Conservation (phyloP, 1,140 invertebrate genomes). For the Papilio polyxenes region DNA sequence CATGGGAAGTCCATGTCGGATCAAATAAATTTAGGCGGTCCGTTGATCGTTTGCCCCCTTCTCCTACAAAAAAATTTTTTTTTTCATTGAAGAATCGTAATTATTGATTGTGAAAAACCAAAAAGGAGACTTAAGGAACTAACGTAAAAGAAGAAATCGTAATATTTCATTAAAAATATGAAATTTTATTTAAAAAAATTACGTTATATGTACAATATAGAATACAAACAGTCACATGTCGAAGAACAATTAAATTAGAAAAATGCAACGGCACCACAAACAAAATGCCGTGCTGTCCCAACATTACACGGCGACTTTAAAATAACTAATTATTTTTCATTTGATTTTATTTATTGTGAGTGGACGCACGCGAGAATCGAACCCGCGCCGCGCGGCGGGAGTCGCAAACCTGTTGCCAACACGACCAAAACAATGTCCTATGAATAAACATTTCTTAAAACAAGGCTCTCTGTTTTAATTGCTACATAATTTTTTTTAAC, state of each 20-base stretch:
- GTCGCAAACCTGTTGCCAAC: slow-evolving; percentile 52
- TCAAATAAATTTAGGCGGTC: too few species aligned
- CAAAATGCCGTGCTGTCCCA: slow-evolving; percentile 61
- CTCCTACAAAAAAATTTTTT: too few species aligned
- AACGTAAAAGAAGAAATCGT: too few species aligned
- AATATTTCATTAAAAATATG: background rate
- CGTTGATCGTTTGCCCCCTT: too few species aligned
- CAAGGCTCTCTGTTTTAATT: slow-evolving; percentile 56
- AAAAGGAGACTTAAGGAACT: too few species aligned
- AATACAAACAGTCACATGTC: slow-evolving; percentile 51
- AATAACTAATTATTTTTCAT: slow-evolving; percentile 72
- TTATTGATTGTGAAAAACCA: too few species aligned
- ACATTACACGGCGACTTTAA: slow-evolving; percentile 57
- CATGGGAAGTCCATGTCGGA: too few species aligned
- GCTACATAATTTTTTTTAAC: slow-evolving; percentile 49
- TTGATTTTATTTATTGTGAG: slow-evolving; percentile 72
- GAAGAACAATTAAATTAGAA: slow-evolving; percentile 60
- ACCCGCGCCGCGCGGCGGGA: slow-evolving; percentile 51
- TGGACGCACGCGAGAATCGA: slow-evolving; percentile 58
- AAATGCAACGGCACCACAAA: slow-evolving; percentile 63
- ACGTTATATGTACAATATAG: too few species aligned
- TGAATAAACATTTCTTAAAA: slow-evolving; percentile 63
- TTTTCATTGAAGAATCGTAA: too few species aligned
- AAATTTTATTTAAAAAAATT: too few species aligned
- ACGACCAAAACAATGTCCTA: slow-evolving; percentile 49